phyloP scores from a whole-genome alignment of 2,797 vertebrate species.

The Phrynocephalus forsythii region DNA sequence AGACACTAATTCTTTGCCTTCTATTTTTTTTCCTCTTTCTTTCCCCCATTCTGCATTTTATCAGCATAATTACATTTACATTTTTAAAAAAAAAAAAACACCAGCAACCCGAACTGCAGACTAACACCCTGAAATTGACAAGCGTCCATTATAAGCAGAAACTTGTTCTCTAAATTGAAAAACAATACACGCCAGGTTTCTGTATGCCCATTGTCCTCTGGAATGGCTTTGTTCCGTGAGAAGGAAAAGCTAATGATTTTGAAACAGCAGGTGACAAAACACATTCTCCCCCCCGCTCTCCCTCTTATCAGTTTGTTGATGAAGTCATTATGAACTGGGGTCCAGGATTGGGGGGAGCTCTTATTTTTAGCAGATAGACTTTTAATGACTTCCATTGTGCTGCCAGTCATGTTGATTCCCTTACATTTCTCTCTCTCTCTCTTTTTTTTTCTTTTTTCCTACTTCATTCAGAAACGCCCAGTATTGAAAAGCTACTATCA shows the following conservation, averaged over 20 bases:
- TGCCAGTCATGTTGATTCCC: constrained; percentile 86
- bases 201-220: constrained; percentile 91
- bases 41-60: constrained; percentile 74
- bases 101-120: constrained; percentile 62
- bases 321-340: constrained; percentile 91
- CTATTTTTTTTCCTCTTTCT: constrained; percentile 29
- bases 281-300: constrained; percentile 64
- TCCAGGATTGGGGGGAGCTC: constrained; percentile 73
- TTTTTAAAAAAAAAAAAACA: constrained; percentile 51
- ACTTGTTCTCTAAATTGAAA: constrained; percentile 84
- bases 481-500: constrained; percentile 98
- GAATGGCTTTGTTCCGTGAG: constrained; percentile 93
- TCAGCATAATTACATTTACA: constrained; percentile 81
- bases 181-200: constrained; percentile 89
- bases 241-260: constrained; percentile 97
- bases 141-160: constrained; percentile 79
- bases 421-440: constrained; percentile 74
- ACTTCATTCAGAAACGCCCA: constrained; percentile 91
- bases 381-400: constrained; percentile 94
- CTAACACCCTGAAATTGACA: constrained; percentile 82
- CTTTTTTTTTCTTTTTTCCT: constrained; percentile 42
- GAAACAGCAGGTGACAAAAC: constrained; percentile 97
- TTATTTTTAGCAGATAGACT: constrained; percentile 97
- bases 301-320: constrained; percentile 90
- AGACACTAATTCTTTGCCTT: constrained; percentile 82